Conservation (phyloP, 2,797 vertebrate species). For the Dipus sagitta region DNA sequence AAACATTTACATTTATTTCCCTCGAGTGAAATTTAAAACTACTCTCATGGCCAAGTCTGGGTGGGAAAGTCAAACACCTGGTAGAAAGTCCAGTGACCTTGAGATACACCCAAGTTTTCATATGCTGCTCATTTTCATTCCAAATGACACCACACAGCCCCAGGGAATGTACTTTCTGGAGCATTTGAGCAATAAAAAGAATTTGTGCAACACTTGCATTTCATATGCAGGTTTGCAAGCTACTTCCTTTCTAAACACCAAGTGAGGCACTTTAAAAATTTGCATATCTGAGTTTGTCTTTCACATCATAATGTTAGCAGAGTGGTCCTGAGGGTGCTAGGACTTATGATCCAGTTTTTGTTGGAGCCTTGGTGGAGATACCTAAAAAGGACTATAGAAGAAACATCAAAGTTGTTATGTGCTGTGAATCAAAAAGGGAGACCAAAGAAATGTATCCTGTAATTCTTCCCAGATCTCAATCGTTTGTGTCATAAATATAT, state of each 20-base stretch:
- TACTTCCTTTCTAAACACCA: constrained; percentile 69
- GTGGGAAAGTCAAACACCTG: constrained; percentile 70
- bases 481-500: not conserved
- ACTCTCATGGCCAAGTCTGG: constrained; percentile 38
- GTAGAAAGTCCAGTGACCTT: constrained; percentile 80
- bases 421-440: not conserved
- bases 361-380: not conserved
- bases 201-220: constrained; percentile 77
- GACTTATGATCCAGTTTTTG: constrained; percentile 22
- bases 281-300: constrained; percentile 44
- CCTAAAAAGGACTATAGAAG: not conserved
- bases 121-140: constrained; percentile 76
- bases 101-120: constrained; percentile 71
- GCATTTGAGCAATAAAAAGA: constrained; percentile 78
- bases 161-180: constrained; percentile 73
- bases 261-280: constrained; percentile 65
- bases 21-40: constrained; percentile 60
- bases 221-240: constrained; percentile 57
- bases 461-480: not conserved
- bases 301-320: constrained; percentile 22
- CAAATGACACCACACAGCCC: constrained; percentile 74
- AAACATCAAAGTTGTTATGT: not conserved
- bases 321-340: not conserved
- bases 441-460: not conserved
- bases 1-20: constrained; percentile 75